Evolutionary conservation across 1,140 invertebrate species (phyloP), one percentile per base, ranked within the genome.

Genomic region (Charaxes varanes): DNA sequence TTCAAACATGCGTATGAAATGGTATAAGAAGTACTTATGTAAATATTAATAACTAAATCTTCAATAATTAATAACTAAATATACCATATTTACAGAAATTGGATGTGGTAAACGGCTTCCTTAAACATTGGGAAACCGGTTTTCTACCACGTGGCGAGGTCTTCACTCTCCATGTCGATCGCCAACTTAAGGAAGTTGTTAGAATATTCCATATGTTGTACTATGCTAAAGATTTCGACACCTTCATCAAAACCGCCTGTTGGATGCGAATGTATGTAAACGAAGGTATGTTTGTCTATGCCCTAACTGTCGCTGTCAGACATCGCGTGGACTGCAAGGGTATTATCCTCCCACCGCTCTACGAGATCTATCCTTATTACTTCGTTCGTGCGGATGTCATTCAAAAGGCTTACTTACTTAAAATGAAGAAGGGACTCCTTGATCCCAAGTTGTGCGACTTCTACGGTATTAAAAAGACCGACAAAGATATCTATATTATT

Each of bases 191-290:
- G 26, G 88, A 92, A 71, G 87, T 88, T 16, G 70, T 86, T 2
- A 83, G 83, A 4, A 66, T 92, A 31, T 92, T 91, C 85, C 87
- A 91, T 37, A 56, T 91, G 40, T 86, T 93, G 54, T 90, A 88
- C 71, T 87, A 87, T 52, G 90, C 90, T 35, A 91, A 91, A 60
- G 86, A 89, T 49, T 89, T 84, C 53, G 73, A 74, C 8, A 88
- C 87, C 0, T 86, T 88, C 57, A 80, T 86, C 41, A 87, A 88
- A 32, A 87, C 86, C 3, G 88, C 89, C 4, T 82, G 84, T 42
- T 91, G 88, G 87, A 88, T 89, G 15, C 86, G 90, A 6, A 61
- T 88, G 6, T 49, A 87, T 45, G 61, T 90, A 33, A 92, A 90
- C 80, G 87, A 87, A 63, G 87, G 85, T 26, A 76, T 90, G 57